Conservation (phyloP, 2,797 vertebrate species). For the Margarornis squamiger region DNA sequence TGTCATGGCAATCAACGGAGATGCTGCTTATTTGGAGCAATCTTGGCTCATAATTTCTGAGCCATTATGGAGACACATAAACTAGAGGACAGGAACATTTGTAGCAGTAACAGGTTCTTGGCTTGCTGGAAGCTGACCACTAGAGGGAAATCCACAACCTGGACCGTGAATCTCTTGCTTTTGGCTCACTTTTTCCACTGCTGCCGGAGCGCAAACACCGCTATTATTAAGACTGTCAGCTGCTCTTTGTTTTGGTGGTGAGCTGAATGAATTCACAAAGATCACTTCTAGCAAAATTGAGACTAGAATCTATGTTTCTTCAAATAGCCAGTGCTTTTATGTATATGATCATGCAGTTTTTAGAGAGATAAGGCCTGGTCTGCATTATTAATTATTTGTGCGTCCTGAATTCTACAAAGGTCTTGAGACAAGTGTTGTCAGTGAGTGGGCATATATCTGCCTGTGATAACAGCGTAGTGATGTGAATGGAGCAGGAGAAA, state of each 20-base stretch:
- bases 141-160: constrained; percentile 19
- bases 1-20: neutral
- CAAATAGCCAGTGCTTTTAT: neutral
- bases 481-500: neutral
- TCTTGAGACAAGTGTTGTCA: neutral
- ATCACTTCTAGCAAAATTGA: neutral
- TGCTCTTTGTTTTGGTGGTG: neutral
- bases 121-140: neutral
- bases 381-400: neutral
- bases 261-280: neutral
- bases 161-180: accelerated
- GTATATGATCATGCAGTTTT: neutral
- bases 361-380: neutral
- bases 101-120: neutral
- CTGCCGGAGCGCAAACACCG: neutral
- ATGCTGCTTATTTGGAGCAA: neutral
- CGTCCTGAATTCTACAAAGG: neutral
- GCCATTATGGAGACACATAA: neutral
- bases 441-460: neutral
- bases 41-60: neutral
- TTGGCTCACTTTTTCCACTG: neutral
- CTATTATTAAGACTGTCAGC: neutral
- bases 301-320: neutral
- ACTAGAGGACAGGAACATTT: neutral
- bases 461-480: neutral